Conservation (phyloP, 2,888 invertebrate species). For the Micropterix aruncella region DNA sequence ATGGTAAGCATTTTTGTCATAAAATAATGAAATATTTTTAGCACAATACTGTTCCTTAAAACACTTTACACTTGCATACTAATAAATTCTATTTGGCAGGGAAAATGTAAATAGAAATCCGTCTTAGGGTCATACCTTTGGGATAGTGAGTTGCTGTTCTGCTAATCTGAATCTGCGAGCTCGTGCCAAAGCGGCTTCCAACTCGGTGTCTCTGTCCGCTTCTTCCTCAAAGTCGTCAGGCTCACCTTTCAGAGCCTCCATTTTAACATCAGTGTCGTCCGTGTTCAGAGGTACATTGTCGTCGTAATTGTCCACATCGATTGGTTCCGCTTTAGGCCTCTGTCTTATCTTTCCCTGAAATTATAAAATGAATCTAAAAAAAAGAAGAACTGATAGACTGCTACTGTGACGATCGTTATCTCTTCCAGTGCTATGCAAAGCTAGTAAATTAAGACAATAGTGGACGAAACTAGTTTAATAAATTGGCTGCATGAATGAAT, state of each 20-base stretch:
- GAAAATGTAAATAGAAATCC: neutral
- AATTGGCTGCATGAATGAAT: too few species aligned
- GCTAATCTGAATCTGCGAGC: slow-evolving; percentile 52
- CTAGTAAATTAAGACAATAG: too few species aligned
- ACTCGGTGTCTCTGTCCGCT: slow-evolving; percentile 56
- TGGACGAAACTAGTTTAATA: too few species aligned
- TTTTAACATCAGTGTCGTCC: slow-evolving; percentile 44
- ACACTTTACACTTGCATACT: too few species aligned
- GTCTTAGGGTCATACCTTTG: slow-evolving; percentile 18
- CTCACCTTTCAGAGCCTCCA: slow-evolving; percentile 16
- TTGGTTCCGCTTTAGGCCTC: slow-evolving; percentile 32
- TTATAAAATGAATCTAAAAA: too few species aligned
- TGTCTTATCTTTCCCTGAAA: slow-evolving; percentile 29
- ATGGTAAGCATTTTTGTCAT: too few species aligned
- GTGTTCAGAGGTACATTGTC: slow-evolving; percentile 34
- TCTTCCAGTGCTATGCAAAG: too few species aligned
- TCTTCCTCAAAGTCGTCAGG: slow-evolving; percentile 38
- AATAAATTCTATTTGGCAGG: too few species aligned
- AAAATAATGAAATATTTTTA: too few species aligned
- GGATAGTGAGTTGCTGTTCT: slow-evolving; percentile 16
- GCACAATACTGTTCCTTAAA: too few species aligned
- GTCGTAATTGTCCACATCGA: slow-evolving; percentile 34
- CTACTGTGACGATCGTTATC: too few species aligned
- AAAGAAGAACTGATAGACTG: too few species aligned
- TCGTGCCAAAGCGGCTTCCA: slow-evolving; percentile 59